Evolutionary conservation across 1,140 invertebrate genomes (phyloP).

Genomic region (Calycopis cecrops): DNA sequence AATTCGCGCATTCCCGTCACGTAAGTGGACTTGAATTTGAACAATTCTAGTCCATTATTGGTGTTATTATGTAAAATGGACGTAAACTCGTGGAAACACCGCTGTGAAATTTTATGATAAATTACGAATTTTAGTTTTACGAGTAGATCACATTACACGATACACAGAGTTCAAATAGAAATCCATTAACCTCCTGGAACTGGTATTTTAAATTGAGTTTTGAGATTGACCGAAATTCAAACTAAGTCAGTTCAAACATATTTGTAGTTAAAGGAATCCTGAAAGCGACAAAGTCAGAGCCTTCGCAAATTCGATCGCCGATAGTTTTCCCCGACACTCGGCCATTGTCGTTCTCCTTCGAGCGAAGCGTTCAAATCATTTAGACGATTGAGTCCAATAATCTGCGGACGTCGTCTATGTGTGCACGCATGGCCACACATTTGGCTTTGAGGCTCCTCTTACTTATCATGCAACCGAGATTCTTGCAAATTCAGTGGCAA

Average conservation of each 20-base stretch:
- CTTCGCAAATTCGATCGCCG: conserved; percentile 17
- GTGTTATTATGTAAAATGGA: conserved; percentile 29
- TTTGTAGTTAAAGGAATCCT: conserved; percentile 5
- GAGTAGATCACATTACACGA: no score
- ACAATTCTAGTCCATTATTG: conserved; percentile 25
- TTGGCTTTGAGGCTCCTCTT: conserved; percentile 24
- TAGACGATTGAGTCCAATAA: no score
- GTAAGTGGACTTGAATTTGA: conserved; percentile 23
- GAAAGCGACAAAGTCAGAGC: not conserved
- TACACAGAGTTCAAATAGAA: no score
- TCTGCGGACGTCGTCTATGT: conserved; percentile 30
- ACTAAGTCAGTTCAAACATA: no score
- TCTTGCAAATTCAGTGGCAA: no score
- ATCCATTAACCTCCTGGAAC: no score
- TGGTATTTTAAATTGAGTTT: no score
- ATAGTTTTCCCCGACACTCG: no score
- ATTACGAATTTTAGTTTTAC: no score
- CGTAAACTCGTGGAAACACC: conserved; percentile 24
- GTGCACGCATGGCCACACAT: conserved; percentile 32
- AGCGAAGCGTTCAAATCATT: conserved; percentile 46
- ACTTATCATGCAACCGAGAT: conserved; percentile 25
- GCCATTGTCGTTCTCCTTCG: conserved; percentile 11
- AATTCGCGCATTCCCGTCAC: conserved; percentile 15
- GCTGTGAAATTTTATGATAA: conserved; percentile 17
- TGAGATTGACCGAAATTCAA: no score